Evolutionary conservation across 2,888 invertebrate genomes (phyloP).

Genomic region (Pyrrhosoma nymphula): DNA sequence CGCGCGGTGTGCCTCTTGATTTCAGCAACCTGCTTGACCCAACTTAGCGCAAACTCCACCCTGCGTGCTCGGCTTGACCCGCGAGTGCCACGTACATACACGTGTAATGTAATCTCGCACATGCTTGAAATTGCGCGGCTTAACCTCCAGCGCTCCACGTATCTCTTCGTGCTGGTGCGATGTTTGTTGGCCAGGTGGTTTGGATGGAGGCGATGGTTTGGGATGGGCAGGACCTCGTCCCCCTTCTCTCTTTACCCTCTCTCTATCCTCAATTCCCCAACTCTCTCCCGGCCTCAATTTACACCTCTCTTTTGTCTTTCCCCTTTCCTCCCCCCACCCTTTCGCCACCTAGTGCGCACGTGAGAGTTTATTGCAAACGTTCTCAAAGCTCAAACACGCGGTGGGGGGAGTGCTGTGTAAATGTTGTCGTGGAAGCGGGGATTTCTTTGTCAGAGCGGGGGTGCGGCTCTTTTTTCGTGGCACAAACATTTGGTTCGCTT

Average conservation of each 20-base stretch:
- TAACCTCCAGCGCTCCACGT: background rate
- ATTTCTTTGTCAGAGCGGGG: background rate
- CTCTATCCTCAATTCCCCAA: background rate
- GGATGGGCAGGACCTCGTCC: no score
- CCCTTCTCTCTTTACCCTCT: background rate
- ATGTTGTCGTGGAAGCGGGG: slow-evolving; percentile 24
- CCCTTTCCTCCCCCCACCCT: background rate
- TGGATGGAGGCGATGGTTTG: background rate
- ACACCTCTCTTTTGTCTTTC: background rate
- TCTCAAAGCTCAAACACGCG: background rate
- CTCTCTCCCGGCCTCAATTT: background rate
- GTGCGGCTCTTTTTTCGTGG: background rate
- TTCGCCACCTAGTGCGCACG: background rate
- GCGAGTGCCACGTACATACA: no score
- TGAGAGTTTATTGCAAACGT: background rate
- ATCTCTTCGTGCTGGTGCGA: background rate
- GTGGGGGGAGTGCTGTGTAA: background rate
- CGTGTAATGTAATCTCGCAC: background rate
- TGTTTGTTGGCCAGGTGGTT: background rate
- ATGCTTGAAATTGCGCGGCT: background rate
- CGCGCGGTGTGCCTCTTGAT: no score
- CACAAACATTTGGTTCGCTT: background rate
- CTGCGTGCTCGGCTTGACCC: no score
- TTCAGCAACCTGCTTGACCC: no score
- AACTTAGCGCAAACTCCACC: no score